phyloP scores from a whole-genome alignment of 2,888 invertebrate genomes.

The Cryptophagus acutangulus region DNA sequence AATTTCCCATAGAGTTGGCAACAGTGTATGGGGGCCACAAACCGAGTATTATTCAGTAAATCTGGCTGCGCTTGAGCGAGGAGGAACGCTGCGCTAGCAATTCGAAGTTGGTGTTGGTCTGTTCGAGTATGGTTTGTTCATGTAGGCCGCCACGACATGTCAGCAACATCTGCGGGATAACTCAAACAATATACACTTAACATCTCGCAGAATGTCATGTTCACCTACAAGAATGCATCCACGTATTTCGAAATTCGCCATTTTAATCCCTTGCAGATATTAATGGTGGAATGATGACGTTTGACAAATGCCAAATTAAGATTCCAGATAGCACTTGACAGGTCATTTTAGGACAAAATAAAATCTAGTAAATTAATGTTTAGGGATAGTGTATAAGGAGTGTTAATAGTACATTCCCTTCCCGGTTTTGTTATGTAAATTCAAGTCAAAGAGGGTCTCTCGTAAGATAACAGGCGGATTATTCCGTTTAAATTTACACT shows the following conservation, averaged over 20 bases:
- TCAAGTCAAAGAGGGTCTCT: constrained; percentile 21
- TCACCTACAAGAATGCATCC: constrained; percentile 19
- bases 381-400: constrained; percentile 13
- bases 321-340: constrained; percentile 27
- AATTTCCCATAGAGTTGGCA: constrained; percentile 4
- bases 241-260: constrained; percentile 16
- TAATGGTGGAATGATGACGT: constrained; percentile 26
- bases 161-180: constrained; percentile 22
- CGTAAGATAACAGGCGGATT: constrained; percentile 17
- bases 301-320: constrained; percentile 28
- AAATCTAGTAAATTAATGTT: constrained; percentile 26
- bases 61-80: constrained; percentile 12
- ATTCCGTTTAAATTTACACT: constrained; percentile 19
- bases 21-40: constrained; percentile 9
- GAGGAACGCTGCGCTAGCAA: constrained; percentile 13
- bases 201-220: constrained; percentile 14
- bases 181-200: constrained; percentile 22
- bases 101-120: constrained; percentile 11
- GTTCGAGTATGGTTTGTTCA: constrained; percentile 14
- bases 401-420: constrained; percentile 23
- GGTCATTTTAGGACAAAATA: constrained; percentile 27
- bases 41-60: constrained; percentile 12
- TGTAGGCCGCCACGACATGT: constrained; percentile 15
- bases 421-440: constrained; percentile 28
- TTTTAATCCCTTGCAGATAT: too few species aligned